Evolutionary conservation across 1,140 invertebrate genomes (phyloP).

Genomic region (Procambarus virginalis): DNA sequence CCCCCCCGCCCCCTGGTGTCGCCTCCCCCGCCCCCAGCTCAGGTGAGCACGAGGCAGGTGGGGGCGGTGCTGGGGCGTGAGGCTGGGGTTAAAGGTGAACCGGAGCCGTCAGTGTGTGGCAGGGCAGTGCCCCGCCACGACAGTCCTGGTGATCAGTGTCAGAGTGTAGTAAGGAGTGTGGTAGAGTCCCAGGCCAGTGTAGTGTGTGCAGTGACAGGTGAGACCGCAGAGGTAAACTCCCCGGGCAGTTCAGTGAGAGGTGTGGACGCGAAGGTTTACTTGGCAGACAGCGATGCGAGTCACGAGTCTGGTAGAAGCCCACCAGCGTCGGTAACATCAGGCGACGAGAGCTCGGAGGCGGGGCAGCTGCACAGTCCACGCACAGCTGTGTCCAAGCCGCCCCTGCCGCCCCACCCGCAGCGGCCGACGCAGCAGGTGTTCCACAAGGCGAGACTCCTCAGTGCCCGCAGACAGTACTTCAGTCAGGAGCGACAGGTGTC

Average conservation of each 20-base stretch:
- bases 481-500: constrained; percentile 62
- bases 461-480: constrained; percentile 55
- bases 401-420: constrained; percentile 43
- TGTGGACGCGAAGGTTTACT: neutral
- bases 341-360: constrained; percentile 41
- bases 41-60: constrained; percentile 38
- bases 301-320: constrained; percentile 21
- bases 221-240: neutral
- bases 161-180: neutral
- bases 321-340: constrained; percentile 26
- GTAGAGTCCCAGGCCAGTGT: neutral
- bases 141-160: neutral
- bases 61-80: constrained; percentile 23
- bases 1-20: neutral
- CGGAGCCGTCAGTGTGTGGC: constrained; percentile 50
- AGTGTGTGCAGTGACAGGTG: too few relatives aligned
- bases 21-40: constrained; percentile 34
- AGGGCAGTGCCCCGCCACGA: constrained; percentile 31
- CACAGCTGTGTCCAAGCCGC: constrained; percentile 46
- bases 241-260: neutral
- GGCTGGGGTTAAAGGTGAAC: constrained; percentile 49
- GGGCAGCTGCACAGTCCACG: constrained; percentile 24
- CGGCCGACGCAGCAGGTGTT: constrained; percentile 49
- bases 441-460: constrained; percentile 48
- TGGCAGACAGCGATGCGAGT: constrained; percentile 29